Conservation (phyloP, 1,140 invertebrate species). For the Apis laboriosa region DNA sequence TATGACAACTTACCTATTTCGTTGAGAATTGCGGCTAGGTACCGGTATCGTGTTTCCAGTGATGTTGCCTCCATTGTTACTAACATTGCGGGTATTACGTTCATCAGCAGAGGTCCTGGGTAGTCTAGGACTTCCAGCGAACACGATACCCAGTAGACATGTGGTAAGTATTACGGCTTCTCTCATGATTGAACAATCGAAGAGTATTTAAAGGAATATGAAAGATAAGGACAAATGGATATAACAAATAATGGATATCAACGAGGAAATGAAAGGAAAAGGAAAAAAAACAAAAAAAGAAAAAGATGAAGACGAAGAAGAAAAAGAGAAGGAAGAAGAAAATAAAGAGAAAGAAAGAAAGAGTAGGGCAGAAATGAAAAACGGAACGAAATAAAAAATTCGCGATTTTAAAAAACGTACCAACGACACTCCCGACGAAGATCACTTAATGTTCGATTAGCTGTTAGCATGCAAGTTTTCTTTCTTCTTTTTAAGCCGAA, state of each 20-base stretch:
- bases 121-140: slow-evolving; percentile 76
- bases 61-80: slow-evolving; percentile 69
- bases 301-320: neutral
- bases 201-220: neutral
- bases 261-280: neutral
- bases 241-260: neutral
- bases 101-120: slow-evolving; percentile 78
- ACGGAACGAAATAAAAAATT: neutral
- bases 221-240: neutral
- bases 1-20: slow-evolving; percentile 68
- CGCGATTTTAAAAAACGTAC: slow-evolving; percentile 29
- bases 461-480: neutral
- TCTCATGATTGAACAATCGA: slow-evolving; percentile 67
- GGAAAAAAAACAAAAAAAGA: neutral
- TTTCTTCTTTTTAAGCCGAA: slow-evolving; percentile 7
- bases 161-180: slow-evolving; percentile 71
- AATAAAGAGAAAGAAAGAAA: too few relatives aligned
- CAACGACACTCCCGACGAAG: slow-evolving; percentile 20
- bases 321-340: neutral
- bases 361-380: neutral
- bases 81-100: slow-evolving; percentile 74
- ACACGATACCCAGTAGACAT: slow-evolving; percentile 74
- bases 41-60: slow-evolving; percentile 70
- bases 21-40: slow-evolving; percentile 68
- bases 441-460: slow-evolving; percentile 17